Evolutionary conservation across 2,888 invertebrate genomes (phyloP).

Genomic region (Stenurella melanura): DNA sequence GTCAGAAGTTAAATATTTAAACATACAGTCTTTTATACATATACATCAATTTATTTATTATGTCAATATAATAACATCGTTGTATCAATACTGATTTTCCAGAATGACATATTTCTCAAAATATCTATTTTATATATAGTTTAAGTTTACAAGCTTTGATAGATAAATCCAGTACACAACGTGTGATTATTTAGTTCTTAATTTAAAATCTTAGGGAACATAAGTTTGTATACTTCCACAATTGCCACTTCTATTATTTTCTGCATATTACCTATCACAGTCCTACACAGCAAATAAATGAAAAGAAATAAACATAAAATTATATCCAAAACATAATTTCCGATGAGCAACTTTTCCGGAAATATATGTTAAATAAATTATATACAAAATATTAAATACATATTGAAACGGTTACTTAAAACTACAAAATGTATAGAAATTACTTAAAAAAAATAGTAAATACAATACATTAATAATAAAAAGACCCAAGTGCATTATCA

Average conservation of each 20-base stretch:
- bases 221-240: slow-evolving; percentile 20
- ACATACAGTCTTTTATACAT: slow-evolving; percentile 48
- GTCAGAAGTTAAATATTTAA: slow-evolving; percentile 45
- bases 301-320: slow-evolving; percentile 31
- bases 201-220: slow-evolving; percentile 28
- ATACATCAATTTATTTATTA: slow-evolving; percentile 38
- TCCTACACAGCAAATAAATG: slow-evolving; percentile 66
- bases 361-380: slow-evolving; percentile 37
- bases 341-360: slow-evolving; percentile 32
- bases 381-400: slow-evolving; percentile 31
- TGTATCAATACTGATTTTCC: slow-evolving; percentile 30
- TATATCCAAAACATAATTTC: slow-evolving; percentile 29
- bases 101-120: not conserved
- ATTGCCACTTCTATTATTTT: slow-evolving; percentile 46
- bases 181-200: slow-evolving; percentile 11
- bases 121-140: not conserved
- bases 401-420: slow-evolving; percentile 31
- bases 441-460: slow-evolving; percentile 35
- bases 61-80: slow-evolving; percentile 41
- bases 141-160: not conserved
- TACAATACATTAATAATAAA: slow-evolving; percentile 30
- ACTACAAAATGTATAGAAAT: slow-evolving; percentile 33
- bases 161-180: slow-evolving; percentile 24
- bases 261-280: slow-evolving; percentile 66
- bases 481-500: slow-evolving; percentile 36